Evolutionary conservation across 2,888 invertebrate species (phyloP), one percentile per base, ranked within the genome.

Genomic region (Shargacucullia verbasci): DNA sequence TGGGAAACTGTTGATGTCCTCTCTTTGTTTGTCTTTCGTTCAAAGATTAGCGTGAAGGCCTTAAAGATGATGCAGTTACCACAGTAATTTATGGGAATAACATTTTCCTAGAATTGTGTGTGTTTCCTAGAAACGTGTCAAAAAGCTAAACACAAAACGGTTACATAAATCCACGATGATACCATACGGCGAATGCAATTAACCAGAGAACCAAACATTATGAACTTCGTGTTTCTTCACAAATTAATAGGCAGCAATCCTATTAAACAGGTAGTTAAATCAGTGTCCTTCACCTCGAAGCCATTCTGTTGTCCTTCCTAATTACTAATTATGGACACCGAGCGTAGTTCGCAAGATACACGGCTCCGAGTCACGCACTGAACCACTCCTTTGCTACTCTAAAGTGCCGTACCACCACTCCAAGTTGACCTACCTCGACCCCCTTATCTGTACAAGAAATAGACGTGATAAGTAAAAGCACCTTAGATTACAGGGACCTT

Each of bases 291-390:
- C 81, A 74, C 59, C 71, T 62, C 58, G 49, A 25, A 72, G 70
- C 78, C 72, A 77, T 80, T 74, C 59, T 63, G 59, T 63, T 70
- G 80, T 79, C 79, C 75, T 81, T 78, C 79, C 73, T 81, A 84
- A 84, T 83, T 78, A 81, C 77, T 85, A 85, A 85, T 84, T 82
- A 85, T 77, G 72, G 63, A 58, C 65, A 75, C 65, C 69, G 64
- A 69, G 70, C 69, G 77, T 78, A 71, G 67, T 76, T 70, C 70
- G 61, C 65, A 80, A 88, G 87, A 88, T 78, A 84, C 84, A 89
- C 79, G 79, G 74, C 83, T 59, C 12, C 60, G 43, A 80, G 84
- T 84, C 89, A 90, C 88, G 88, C 86, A 85, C 49, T 43, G 40
- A 40, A 78, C 79, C 87, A 73, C 86, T 82, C 86, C 87, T 81